A percentile compares a stretch with the other conserved stretches of the same genome.
Conservation (phyloP, 2,888 invertebrate species). For the Tuta absoluta region DNA sequence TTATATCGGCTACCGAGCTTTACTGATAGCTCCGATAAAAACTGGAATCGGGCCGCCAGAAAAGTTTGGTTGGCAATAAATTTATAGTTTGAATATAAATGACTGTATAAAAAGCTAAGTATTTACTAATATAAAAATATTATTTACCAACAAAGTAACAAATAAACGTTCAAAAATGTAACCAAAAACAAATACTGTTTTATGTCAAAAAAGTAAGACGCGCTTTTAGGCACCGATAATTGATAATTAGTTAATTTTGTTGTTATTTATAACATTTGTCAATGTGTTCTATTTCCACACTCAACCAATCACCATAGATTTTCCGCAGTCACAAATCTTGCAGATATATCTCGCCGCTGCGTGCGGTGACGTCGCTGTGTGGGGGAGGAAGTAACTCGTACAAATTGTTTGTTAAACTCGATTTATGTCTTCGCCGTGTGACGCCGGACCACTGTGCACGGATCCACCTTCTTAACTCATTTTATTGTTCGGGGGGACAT, state of each 20-base stretch:
- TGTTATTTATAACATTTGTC: not conserved
- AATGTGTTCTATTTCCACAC: not conserved
- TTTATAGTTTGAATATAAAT: too few relatives aligned
- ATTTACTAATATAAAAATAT: too few relatives aligned
- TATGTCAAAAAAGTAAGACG: too few relatives aligned
- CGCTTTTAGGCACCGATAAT: too few relatives aligned
- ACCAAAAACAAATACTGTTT: too few relatives aligned
- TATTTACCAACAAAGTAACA: too few relatives aligned
- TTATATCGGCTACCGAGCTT: conserved; percentile 68
- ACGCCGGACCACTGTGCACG: conserved; percentile 36
- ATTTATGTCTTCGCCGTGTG: conserved; percentile 43
- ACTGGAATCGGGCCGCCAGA: conserved; percentile 2
- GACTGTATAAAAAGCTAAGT: too few relatives aligned
- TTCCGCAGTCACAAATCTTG: conserved; percentile 14
- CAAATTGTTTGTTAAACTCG: conserved; percentile 48
- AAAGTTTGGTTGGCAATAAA: conserved; percentile 3
- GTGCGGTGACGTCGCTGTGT: conserved; percentile 14
- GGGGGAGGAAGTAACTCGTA: conserved; percentile 38
- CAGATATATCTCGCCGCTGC: conserved; percentile 23
- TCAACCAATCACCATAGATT: conserved; percentile 15
- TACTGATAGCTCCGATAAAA: conserved; percentile 39
- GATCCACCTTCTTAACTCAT: not conserved
- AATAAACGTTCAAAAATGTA: too few relatives aligned
- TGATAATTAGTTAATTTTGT: too few relatives aligned
- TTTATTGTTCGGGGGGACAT: conserved; percentile 1